Base-by-base conservation (phyloP, 2,113 vertebrate species). In the Mesembrinibis cayennensis region DNA sequence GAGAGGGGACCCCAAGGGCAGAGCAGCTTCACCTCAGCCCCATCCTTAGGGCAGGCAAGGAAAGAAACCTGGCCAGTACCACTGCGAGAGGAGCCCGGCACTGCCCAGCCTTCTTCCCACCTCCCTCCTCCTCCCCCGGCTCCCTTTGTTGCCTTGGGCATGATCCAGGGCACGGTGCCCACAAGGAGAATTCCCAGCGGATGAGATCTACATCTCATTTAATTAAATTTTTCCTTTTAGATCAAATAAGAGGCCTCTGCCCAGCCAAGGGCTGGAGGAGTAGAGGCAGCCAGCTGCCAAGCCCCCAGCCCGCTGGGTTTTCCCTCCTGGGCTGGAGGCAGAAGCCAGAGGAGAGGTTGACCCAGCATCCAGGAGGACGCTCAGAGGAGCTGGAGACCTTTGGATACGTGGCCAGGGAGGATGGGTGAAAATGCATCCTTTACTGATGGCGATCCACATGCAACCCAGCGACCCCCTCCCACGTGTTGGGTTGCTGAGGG, bases 81-180 rank as follows among this genome's bases (percentile, higher is more conserved):
- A 2, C 42, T 16, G 59, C 2, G 5, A 66, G 53, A 92, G 36
- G 69, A 88, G 56, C 26, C 65, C 16, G 7, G 82, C 63, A 65
- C 44, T 72, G 52, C 77, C 81, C 84, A 65, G 53, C 73, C 85
- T 94, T 94, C 96, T 84, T 95, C 90, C 65, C 81, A 77, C 32
- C 38, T 0, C 23, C 30, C 61, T 73, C 69, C 69, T 87, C 73
- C 85, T 95, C 74, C 22, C 40, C 55, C 5, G 0, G 73, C 59
- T 69, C 40, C 40, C 61, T 27, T 5, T 25, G 26, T 20, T 62
- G 66, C 73, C 73, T 66, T 78, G 87, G 87, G 63, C 69, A 61
- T 0, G 8, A 74, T 91, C 81, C 92, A 91, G 83, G 62, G 92
- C 93, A 59, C 0, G 1, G 74, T 53, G 86, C 83, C 95, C 52